Conservation (phyloP, 2,113 vertebrate species). For the Pelusios castaneus region DNA sequence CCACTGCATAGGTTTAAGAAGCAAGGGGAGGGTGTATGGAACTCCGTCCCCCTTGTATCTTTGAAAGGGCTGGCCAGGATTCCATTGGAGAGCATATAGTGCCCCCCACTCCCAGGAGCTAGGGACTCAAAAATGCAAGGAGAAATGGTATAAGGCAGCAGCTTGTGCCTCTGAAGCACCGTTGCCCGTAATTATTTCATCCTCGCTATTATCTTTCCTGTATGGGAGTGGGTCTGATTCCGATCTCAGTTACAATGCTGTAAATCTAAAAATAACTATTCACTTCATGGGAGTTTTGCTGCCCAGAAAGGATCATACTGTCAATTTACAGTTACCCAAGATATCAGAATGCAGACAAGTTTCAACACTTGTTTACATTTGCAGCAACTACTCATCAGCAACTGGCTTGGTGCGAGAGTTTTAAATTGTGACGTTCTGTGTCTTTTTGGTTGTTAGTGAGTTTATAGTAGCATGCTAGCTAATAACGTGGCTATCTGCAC, state of each 20-base stretch:
- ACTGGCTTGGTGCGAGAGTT: not conserved
- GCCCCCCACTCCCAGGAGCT: not conserved
- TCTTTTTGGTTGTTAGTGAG: not conserved
- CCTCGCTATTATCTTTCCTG: not conserved
- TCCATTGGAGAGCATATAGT: not conserved
- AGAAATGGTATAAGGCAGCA: not conserved
- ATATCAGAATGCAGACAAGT: conserved; percentile 65
- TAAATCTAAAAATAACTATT: conserved; percentile 12
- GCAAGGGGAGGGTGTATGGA: not conserved
- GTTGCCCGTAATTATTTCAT: not conserved
- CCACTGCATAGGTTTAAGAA: not conserved
- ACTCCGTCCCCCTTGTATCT: not conserved
- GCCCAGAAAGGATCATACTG: conserved; percentile 10
- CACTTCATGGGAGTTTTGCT: conserved; percentile 28
- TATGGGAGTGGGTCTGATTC: not conserved
- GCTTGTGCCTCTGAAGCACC: accelerated
- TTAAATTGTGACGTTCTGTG: conserved; percentile 10
- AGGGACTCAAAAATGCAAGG: not conserved
- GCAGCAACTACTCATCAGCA: conserved; percentile 42
- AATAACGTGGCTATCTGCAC: not conserved
- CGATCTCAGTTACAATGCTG: not conserved
- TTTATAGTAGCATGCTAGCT: not conserved
- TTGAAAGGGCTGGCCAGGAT: not conserved
- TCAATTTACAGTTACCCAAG: conserved; percentile 23
- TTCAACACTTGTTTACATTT: conserved; percentile 62